Conservation (phyloP, 1,140 invertebrate genomes). For the Orius laevigatus region DNA sequence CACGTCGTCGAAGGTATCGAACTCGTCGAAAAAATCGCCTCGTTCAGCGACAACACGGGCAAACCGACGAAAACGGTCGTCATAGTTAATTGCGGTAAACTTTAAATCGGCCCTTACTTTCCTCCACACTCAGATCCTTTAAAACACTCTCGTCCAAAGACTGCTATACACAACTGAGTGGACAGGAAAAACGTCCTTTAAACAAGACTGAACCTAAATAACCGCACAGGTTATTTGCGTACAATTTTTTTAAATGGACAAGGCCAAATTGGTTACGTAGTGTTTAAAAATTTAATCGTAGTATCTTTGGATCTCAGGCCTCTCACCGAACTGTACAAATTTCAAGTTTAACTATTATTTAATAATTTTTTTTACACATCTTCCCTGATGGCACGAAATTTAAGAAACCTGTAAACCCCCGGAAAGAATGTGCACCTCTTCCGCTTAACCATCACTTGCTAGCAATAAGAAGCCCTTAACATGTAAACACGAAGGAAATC, state of each 20-base stretch:
- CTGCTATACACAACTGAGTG: no score
- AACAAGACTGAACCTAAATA: no score
- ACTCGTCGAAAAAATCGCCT: conserved; percentile 60
- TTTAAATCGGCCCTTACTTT: conserved; percentile 22
- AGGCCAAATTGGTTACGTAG: conserved; percentile 7
- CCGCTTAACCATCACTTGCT: no score
- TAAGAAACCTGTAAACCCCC: no score
- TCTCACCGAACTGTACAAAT: conserved; percentile 17
- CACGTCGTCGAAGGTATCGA: conserved; percentile 66
- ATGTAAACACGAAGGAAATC: no score
- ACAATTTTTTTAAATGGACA: background rate
- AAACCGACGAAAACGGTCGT: conserved; percentile 57
- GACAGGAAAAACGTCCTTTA: no score
- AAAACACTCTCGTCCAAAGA: no score
- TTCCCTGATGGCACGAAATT: no score
- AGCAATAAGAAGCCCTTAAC: no score
- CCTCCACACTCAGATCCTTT: no score
- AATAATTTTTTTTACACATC: background rate
- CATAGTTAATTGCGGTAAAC: conserved; percentile 59
- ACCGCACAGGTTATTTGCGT: background rate
- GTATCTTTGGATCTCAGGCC: conserved; percentile 15
- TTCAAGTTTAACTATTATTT: conserved; percentile 7
- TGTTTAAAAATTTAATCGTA: conserved; percentile 12
- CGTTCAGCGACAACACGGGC: conserved; percentile 54
- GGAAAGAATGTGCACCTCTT: no score